Evolutionary conservation across 2,888 invertebrate genomes (phyloP).

Genomic region (Tetragonula carbonaria): DNA sequence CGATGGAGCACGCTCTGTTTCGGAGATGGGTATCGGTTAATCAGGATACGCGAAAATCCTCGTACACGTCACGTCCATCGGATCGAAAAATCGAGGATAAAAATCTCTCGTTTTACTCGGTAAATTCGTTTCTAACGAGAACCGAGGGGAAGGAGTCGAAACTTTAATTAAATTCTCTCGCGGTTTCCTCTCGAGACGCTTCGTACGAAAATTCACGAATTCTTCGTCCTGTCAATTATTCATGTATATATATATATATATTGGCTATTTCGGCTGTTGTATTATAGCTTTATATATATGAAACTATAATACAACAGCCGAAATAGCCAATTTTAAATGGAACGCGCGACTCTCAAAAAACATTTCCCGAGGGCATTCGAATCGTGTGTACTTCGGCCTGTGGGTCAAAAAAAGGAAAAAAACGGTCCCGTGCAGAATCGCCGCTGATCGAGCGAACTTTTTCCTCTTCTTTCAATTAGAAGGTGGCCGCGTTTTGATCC

Average conservation of each 20-base stretch:
- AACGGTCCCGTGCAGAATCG: constrained; percentile 22
- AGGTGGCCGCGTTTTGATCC: neutral
- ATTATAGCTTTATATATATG: no score
- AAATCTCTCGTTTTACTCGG: neutral
- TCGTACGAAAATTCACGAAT: neutral
- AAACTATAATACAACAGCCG: neutral
- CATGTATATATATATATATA: no score
- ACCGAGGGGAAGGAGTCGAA: no score
- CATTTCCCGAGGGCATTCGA: neutral
- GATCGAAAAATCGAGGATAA: neutral
- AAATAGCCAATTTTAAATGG: neutral
- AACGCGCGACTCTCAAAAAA: neutral
- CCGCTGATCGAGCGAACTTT: constrained; percentile 24
- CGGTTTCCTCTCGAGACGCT: neutral
- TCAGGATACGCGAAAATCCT: neutral
- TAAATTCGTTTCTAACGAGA: neutral
- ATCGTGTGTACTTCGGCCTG: neutral
- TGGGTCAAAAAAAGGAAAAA: neutral
- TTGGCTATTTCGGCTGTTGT: no score
- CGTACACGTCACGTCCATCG: neutral
- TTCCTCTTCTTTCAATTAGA: neutral
- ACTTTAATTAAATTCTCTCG: neutral
- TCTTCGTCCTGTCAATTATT: neutral
- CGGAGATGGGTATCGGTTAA: constrained; percentile 16
- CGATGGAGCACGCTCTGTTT: neutral